Evolutionary conservation across 2,113 vertebrate genomes (phyloP), one percentile per base, ranked within the genome.

Genomic region (Leptocoma aspasia): DNA sequence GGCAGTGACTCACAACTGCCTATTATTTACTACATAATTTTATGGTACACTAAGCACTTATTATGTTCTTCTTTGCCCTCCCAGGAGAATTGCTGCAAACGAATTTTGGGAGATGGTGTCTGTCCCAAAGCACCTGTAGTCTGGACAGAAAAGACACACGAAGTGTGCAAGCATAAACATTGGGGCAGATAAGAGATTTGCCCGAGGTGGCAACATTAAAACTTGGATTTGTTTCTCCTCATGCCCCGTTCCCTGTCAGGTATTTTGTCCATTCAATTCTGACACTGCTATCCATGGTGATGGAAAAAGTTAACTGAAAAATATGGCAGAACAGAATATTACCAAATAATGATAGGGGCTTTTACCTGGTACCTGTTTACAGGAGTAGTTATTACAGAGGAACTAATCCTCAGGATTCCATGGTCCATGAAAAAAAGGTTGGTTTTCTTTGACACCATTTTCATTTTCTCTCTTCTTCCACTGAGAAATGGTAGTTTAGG

Each of bases 11-110:
- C 93, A 96, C 78, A 83, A 71, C n/a, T 82, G 64, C 22, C 52
- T 78, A 37, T 57, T 94, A 95, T 94, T 96, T 95, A 86, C 92
- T 86, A 92, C 95, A 95, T 94, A 92, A 52, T 93, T 92, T 71
- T 56, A 86, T 78, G 56, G 18, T 52, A n/a, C 57, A 54, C 76
- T 88, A 83, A 90, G 72, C 33, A 30, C 24, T 78, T 86, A 53
- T 35, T 91, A 63, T 26, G n/a, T 71, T 92, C 56, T 86, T 73
- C 64, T 78, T 63, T 70, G 27, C 60, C 49, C 60, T 93, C 68
- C 39, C 22, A 89, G 63, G 45, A 39, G 20, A 83, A 80, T 41
- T 73, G 61, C 12, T 94, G 75, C 66, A 83, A 90, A 63, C 30
- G 52, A 47, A 37, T 71, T 90, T 73, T 77, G 45, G 54, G 75